Evolutionary conservation across 2,797 vertebrate genomes (phyloP).

Genomic region (Cossypha dichroa): DNA sequence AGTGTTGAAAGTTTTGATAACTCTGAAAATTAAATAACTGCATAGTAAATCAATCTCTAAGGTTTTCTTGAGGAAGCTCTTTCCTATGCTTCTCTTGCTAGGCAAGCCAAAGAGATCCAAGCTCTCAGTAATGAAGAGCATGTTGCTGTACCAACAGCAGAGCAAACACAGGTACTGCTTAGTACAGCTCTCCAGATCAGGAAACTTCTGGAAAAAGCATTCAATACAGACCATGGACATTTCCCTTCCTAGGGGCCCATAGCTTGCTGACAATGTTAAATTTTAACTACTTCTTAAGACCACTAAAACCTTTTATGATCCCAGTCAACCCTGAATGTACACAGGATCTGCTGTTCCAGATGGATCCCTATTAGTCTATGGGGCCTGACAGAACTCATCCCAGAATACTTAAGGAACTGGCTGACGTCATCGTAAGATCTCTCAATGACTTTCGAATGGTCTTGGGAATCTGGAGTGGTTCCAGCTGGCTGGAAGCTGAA

Average conservation of each 20-base stretch:
- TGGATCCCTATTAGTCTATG: not conserved
- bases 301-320: not conserved
- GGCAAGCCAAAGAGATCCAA: not conserved
- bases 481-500: not conserved
- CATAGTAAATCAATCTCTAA: not conserved
- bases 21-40: slow-evolving; percentile 9
- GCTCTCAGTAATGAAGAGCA: not conserved
- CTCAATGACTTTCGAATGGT: not conserved
- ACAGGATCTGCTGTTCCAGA: not conserved
- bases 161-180: not conserved
- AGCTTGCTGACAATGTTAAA: not conserved
- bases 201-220: not conserved
- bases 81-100: not conserved
- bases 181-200: not conserved
- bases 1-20: slow-evolving; percentile 18
- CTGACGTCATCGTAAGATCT: not conserved
- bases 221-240: not conserved
- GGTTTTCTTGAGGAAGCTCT: not conserved
- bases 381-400: not conserved
- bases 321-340: not conserved
- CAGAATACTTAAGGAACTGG: not conserved
- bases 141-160: not conserved
- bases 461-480: not conserved
- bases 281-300: not conserved
- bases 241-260: not conserved